phyloP scores from a whole-genome alignment of 2,797 vertebrate genomes.

The Sandelia bainsii region DNA sequence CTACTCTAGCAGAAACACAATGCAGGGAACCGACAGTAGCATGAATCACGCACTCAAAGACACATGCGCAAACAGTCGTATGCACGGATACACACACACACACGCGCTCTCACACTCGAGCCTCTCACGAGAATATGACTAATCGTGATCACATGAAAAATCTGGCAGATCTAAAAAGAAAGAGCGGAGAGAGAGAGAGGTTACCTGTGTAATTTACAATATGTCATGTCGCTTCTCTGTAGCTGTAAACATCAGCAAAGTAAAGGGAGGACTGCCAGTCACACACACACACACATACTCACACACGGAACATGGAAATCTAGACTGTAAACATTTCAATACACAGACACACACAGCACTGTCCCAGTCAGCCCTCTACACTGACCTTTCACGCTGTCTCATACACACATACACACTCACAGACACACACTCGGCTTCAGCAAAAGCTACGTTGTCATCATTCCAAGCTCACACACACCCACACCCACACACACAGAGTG shows the following conservation, averaged over 20 bases:
- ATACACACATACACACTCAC: background rate
- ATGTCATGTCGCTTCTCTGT: conserved; percentile 70
- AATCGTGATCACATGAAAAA: conserved; percentile 54
- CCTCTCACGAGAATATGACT: conserved; percentile 61
- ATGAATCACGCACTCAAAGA: conserved; percentile 40
- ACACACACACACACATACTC: conserved; percentile 51
- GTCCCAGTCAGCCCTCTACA: conserved; percentile 51
- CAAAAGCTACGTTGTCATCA: conserved; percentile 58
- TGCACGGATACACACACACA: conserved; percentile 23
- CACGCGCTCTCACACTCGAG: conserved; percentile 25
- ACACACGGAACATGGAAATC: conserved; percentile 71
- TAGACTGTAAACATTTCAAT: conserved; percentile 81
- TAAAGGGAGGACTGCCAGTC: conserved; percentile 80
- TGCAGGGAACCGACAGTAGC: conserved; percentile 58
- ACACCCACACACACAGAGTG: conserved; percentile 41
- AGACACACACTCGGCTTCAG: conserved; percentile 46
- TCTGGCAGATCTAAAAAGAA: conserved; percentile 70
- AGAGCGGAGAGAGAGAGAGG: conserved; percentile 57
- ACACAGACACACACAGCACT: conserved; percentile 63
- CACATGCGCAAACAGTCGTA: conserved; percentile 20
- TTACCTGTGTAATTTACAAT: conserved; percentile 64
- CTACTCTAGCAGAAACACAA: conserved; percentile 70
- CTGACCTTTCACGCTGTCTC: conserved; percentile 43
- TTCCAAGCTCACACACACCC: conserved; percentile 30
- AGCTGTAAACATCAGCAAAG: conserved; percentile 83